Percentiles rank a stretch among this genome's conserved stretches.
Conservation (phyloP, 2,888 invertebrate genomes). For the Brassicogethes aeneus region DNA sequence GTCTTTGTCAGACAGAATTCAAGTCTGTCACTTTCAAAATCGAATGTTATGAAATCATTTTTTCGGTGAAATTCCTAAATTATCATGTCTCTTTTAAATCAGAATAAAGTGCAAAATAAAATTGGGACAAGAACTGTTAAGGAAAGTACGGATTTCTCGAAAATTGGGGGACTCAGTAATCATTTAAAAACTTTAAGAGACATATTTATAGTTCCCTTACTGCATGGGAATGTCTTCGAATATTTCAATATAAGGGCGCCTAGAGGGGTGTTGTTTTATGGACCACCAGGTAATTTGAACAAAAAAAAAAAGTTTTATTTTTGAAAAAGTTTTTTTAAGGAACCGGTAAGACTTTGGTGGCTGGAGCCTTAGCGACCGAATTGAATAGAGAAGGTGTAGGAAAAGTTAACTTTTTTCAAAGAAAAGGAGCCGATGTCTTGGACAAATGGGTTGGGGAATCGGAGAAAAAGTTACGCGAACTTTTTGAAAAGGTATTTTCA, state of each 20-base stretch:
- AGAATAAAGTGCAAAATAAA: conserved; percentile 15
- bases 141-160: conserved; percentile 30
- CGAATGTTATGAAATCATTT: background rate
- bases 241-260: conserved; percentile 37
- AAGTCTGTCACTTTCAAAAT: background rate
- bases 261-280: conserved; percentile 36
- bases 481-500: conserved; percentile 36
- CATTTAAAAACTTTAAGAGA: conserved; percentile 34
- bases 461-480: conserved; percentile 33
- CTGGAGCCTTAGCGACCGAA: conserved; percentile 36
- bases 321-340: conserved; percentile 19
- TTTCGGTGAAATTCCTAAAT: background rate
- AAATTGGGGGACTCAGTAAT: conserved; percentile 33
- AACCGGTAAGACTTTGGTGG: conserved; percentile 38
- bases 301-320: background rate
- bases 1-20: too few relatives aligned
- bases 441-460: conserved; percentile 40
- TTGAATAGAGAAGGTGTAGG: conserved; percentile 31
- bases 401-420: conserved; percentile 34
- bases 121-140: conserved; percentile 14
- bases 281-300: conserved; percentile 32
- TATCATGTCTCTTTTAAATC: conserved; percentile 20
- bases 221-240: conserved; percentile 33
- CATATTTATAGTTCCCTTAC: conserved; percentile 34
- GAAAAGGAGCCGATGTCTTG: conserved; percentile 38